phyloP scores from a whole-genome alignment of 2,797 vertebrate genomes.

The Hypotaenidia okinawae region DNA sequence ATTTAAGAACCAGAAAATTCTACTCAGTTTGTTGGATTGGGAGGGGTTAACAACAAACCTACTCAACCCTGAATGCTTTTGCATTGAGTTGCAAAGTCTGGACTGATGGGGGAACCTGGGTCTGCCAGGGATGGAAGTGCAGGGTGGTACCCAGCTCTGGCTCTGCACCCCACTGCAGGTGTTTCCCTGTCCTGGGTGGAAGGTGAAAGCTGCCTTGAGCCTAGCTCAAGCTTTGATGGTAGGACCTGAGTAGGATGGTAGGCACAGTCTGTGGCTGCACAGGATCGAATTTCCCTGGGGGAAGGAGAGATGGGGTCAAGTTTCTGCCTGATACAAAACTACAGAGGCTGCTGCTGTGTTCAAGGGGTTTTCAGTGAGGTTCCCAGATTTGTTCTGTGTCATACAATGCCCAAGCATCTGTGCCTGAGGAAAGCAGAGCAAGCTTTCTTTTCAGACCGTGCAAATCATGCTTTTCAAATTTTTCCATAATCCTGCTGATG shows the following conservation, averaged over 20 bases:
- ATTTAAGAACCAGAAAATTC: background rate
- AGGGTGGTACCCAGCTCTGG: background rate
- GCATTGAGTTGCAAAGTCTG: background rate
- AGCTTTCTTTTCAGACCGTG: background rate
- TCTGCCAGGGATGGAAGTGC: background rate
- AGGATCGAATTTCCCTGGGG: background rate
- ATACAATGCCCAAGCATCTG: background rate
- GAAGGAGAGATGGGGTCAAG: background rate
- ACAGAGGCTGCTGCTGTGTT: background rate
- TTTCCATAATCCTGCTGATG: background rate
- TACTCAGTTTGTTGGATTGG: background rate
- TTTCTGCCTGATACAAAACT: background rate
- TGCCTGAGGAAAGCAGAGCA: background rate
- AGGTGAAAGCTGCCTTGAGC: background rate
- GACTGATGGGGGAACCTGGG: background rate
- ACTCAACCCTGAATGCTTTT: background rate
- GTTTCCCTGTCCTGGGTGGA: background rate
- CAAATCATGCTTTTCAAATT: background rate
- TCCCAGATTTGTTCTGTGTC: rapidly evolving
- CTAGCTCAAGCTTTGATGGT: background rate
- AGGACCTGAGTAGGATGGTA: background rate
- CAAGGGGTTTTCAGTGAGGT: background rate
- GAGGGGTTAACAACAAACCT: no score
- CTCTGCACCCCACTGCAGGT: background rate
- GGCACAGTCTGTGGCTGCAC: background rate